phyloP scores from a whole-genome alignment of 2,797 vertebrate species.

The Loris lydekkerianus region DNA sequence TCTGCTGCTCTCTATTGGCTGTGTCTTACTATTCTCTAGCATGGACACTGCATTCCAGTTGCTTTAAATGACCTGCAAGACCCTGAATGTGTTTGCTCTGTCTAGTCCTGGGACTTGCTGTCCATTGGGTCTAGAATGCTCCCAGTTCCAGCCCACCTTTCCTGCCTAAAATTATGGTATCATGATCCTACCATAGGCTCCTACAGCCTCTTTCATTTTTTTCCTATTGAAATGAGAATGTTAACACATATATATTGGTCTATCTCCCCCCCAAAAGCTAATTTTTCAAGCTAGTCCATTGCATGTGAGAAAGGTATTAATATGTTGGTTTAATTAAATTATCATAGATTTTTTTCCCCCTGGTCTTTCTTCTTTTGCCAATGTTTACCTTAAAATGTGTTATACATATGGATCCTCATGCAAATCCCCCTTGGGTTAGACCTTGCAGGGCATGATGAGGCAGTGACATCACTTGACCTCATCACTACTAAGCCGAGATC shows the following conservation, averaged over 20 bases:
- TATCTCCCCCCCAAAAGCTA: background rate
- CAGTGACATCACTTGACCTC: background rate
- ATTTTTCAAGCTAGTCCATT: background rate
- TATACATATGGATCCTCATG: background rate
- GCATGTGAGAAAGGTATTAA: background rate
- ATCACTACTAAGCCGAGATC: background rate
- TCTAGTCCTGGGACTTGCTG: background rate
- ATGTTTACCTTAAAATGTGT: slow-evolving; percentile 1
- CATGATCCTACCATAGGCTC: background rate
- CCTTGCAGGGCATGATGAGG: slow-evolving; percentile 13
- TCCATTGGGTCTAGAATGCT: background rate
- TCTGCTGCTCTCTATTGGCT: background rate
- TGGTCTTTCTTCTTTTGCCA: slow-evolving; percentile 41
- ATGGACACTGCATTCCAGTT: background rate
- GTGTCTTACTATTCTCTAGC: background rate
- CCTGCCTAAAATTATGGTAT: background rate
- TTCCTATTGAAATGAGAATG: background rate
- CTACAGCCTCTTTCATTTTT: background rate
- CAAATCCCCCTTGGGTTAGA: background rate
- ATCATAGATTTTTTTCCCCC: background rate
- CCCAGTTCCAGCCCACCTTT: background rate
- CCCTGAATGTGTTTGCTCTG: background rate
- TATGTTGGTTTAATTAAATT: slow-evolving; percentile 14
- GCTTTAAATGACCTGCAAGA: background rate
- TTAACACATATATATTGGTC: background rate